Base-by-base conservation (phyloP, 2,888 invertebrate genomes). In the Boloria euphrosyne region DNA sequence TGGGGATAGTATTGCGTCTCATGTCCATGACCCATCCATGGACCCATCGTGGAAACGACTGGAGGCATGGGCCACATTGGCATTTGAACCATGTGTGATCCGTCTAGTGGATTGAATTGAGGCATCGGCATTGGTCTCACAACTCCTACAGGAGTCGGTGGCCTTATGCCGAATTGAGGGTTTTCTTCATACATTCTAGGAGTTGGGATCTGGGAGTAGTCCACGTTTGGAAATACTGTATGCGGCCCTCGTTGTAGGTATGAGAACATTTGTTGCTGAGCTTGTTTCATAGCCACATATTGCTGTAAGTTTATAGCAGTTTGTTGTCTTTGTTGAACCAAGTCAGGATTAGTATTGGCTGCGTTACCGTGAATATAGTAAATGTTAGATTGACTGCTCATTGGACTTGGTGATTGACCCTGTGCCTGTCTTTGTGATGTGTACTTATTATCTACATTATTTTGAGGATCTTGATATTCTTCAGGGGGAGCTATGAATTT, bases 251-350 rank as follows among this genome's bases (percentile, higher is more conserved):
- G 78, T 72, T 92, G 92, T 49, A 90, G 77, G 74, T 90, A 92
- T 0, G 85, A 80, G 65, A 86, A 90, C 90, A 93, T 90, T 68
- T 92, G 91, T 68, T 92, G 92, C 72, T 93, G 93, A 0, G 93
- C 93, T 78, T 93, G 93, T 69, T 93, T 93, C 93, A 93, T 93
- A 0, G 92, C 92, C 0, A 92, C 93, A 71, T 92, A 93, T 66
- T 93, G 93, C 75, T 93, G 93, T 61, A 93, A 75, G 57, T 92
- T 92, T 62, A 92, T 80, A 0, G 90, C 92, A 0, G 93, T 93
- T 74, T 92, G 93, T 67, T 93, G 93, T 54, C 92, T 80, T 62
- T 92, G 92, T 69, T 92, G 92, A 0, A 80, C 85, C 17, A 91
- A 69, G 50, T 92, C 91, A 64, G 57, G 66, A 53, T 70, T 68